Base-by-base conservation (phyloP, 2,797 vertebrate genomes). In the Lacerta viridis region DNA sequence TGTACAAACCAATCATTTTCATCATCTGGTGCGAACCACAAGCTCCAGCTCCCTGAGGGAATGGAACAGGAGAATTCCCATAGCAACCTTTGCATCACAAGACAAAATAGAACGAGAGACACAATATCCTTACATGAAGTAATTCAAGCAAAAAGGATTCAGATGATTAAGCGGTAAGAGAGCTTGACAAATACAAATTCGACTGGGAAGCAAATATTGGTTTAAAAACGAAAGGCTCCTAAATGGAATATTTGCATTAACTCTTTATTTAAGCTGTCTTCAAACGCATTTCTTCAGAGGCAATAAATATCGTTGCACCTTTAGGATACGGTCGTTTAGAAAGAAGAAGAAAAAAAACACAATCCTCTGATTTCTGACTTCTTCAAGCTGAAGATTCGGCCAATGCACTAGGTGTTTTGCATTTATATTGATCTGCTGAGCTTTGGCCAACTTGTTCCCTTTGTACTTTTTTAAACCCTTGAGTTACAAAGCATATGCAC, bases 31-130 rank as follows among this genome's bases (percentile, higher is more conserved):
- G 79, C 82, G 59, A 89, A 80, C 9, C 74, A 59, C 46, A 85
- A 91, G 29, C 13, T 69, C 64, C 41, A 76, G 76, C 72, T 82
- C 89, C 90, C 36, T 61, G 85, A 89, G 81, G 71, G 39, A 84
- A 64, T 1, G 8, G 86, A 79, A 74, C 79, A 29, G 68, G 85
- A 88, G 64, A 90, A 93, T 94, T 91, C 90, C 84, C 90, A 89
- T 64, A 80, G 83, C 87, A 94, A 86, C 83, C 75, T 2, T 72
- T 71, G 74, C 27, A 83, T 77, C 33, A 66, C 23, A 43, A 88
- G 69, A 39, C 7, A 72, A 50, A 86, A 71, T n/a, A 79, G 17
- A 74, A 61, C 29, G 76, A 0, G 39, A 66, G 8, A 77, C 23
- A 43, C 74, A 87, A 27, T 50, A 64, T 86, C 0, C 0, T 2